phyloP scores from a whole-genome alignment of 2,888 invertebrate species.

The Ennomos fuscantarius region DNA sequence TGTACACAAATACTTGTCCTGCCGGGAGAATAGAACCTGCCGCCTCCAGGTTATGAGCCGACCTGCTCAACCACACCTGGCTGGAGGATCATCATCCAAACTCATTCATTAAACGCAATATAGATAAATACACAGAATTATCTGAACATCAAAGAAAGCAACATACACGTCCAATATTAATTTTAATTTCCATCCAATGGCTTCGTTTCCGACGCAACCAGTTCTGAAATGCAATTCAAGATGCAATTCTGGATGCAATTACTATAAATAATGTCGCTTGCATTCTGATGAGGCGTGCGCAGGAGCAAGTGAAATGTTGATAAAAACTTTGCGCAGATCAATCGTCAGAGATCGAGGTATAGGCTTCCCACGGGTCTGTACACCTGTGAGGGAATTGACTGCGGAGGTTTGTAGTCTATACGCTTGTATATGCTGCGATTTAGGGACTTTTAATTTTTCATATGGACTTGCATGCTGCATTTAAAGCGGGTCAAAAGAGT shows the following conservation, averaged over 20 bases:
- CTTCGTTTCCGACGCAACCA: slow-evolving; percentile 26
- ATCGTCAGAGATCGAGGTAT: slow-evolving; percentile 49
- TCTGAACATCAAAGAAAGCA: slow-evolving; percentile 18
- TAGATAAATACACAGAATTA: slow-evolving; percentile 3
- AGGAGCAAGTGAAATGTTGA: slow-evolving; percentile 40
- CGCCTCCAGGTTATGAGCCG: too few relatives aligned
- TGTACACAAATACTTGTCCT: too few relatives aligned
- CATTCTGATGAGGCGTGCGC: slow-evolving; percentile 44
- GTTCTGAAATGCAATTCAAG: not conserved
- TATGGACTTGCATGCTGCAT: too few relatives aligned
- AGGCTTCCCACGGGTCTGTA: slow-evolving; percentile 71
- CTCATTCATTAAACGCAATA: not conserved
- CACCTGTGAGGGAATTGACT: slow-evolving; percentile 66
- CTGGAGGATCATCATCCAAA: too few relatives aligned
- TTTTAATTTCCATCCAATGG: slow-evolving; percentile 26
- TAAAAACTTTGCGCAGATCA: slow-evolving; percentile 55
- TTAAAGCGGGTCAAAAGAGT: too few relatives aligned
- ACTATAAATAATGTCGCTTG: slow-evolving; percentile 53
- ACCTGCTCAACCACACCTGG: too few relatives aligned
- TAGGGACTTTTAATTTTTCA: too few relatives aligned
- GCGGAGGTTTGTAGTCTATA: slow-evolving; percentile 2
- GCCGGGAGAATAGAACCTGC: too few relatives aligned
- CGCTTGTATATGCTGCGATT: not conserved
- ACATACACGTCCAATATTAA: slow-evolving; percentile 16
- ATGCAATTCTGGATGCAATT: slow-evolving; percentile 40